Evolutionary conservation across 35 echinoderm and acorn worm genomes (phyloP), one percentile per base, ranked within the genome.

Genomic region (Acanthaster planci): DNA sequence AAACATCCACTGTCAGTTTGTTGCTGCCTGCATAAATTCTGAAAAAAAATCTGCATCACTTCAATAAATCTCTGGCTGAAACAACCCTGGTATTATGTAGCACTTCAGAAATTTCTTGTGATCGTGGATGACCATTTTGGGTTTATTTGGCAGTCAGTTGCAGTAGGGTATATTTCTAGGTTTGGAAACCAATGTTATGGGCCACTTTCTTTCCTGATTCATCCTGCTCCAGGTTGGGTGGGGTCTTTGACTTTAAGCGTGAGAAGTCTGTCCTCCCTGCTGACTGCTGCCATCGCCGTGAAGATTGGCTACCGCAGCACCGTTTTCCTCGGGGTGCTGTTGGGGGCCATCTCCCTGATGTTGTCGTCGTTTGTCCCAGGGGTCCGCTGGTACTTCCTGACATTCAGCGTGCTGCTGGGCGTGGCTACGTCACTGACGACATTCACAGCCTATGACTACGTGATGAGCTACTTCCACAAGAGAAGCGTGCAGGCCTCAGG

Each of bases 401-500:
- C 64, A 31, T 26, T 72, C 34, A 72, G 64, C 34, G 26, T 72
- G 18, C 23, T 72, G 19, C 34, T 26, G 7, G 64, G 64, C 34
- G 15, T 29, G 14, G 64, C 21, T 0, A 72, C 30, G 19, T 72
- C 64, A 2, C 9, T 72, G 34, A 29, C 26, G 14, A 26, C 19
- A 14, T 72, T 72, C 64, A 31, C 21, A 14, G 18, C 64, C 23
- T 72, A 72, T 34, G 64, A 72, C 15, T 72, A 72, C 64, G 21
- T 72, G 26, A 72, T 72, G 64, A 72, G 64, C 34, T 72, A 72
- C 34, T 72, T 72, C 30, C 64, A 72, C 15, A 72, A 72, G 34
- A 26, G 14, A 26, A 27, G 22, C 23, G 34, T 72, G 21, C 22
- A 26, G 34, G 64, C 26, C 0, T 21, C 64, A 12, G 64, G 64